Evolutionary conservation across 2,888 invertebrate species (phyloP), one percentile per base, ranked within the genome.

Genomic region (Xanthia icteritia): DNA sequence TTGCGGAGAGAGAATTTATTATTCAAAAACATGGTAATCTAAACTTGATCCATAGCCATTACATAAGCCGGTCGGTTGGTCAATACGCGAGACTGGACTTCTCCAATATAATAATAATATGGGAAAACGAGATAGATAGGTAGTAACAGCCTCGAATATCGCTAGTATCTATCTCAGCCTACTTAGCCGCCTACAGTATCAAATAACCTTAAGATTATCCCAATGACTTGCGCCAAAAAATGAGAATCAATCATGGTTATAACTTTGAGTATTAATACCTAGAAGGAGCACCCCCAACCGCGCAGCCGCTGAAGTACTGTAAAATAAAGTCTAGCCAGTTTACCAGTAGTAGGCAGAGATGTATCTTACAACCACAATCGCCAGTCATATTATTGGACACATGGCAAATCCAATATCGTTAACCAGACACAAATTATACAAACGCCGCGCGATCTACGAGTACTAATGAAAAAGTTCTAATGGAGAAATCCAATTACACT

Each of bases 161-260:
- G 23, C 56, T 45, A 61, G 31, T 15, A 73, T 81, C 58, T 64
- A 68, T 82, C 68, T 65, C 36, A 39, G 66, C 17, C 39, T 64
- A 36, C 74, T 80, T 67, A 76, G 68, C 54, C n/a, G 63, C 56
- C 63, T 45, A 70, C 75, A 73, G 69, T 73, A 84, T 81, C 73
- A 77, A 85, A 83, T 86, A 87, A 85, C 86, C 77, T 74, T 48
- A 73, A 79, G 76, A 87, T 86, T 86, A 83, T 73, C 39, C n/a
- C 78, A 61, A 79, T 87, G 86, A 87, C 87, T 87, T 82, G 86
- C 86, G 65, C 64, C 56, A 64, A 73, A 77, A 77, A 84, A 76
- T 75, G 75, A 79, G 68, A 84, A 86, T 86, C 85, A 82, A 87
- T 86, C 87, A 77, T 79, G 76, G 83, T 13, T 70, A 17, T 63